phyloP scores from a whole-genome alignment of 2,797 vertebrate species.

The Betta splendens region DNA sequence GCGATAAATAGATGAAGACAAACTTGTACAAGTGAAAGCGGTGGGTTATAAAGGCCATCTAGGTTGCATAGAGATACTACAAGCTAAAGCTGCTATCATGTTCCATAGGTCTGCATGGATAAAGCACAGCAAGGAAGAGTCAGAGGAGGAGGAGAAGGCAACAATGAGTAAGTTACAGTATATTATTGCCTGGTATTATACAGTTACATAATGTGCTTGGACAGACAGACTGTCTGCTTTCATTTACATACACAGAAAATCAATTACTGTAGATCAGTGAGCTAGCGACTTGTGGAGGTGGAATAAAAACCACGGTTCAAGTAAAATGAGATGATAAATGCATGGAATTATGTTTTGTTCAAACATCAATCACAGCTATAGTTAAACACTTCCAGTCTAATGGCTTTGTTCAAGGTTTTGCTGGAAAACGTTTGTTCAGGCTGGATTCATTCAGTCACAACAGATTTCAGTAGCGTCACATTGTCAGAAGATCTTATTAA shows the following conservation, averaged over 20 bases:
- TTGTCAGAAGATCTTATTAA: neutral
- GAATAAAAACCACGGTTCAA: neutral
- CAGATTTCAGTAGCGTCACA: no score
- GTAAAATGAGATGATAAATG: neutral
- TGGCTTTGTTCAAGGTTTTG: no score
- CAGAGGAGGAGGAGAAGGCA: conserved; percentile 47
- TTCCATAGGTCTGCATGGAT: conserved; percentile 49
- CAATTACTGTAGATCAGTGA: neutral
- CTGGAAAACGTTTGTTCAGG: neutral
- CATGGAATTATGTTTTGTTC: no score
- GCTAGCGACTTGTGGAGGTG: conserved; percentile 5
- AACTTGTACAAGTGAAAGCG: conserved; percentile 36
- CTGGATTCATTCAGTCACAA: neutral
- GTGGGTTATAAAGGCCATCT: conserved; percentile 54
- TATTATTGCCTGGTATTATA: conserved; percentile 65
- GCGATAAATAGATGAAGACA: neutral
- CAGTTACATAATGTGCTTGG: conserved; percentile 25
- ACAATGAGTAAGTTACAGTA: conserved; percentile 42
- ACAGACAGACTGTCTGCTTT: conserved; percentile 6
- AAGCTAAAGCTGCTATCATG: conserved; percentile 58
- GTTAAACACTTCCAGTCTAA: no score
- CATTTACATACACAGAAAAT: conserved; percentile 9
- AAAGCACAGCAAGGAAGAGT: conserved; percentile 49
- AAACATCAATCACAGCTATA: conserved; percentile 9
- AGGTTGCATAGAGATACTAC: conserved; percentile 72